phyloP scores from a whole-genome alignment of 1,140 invertebrate species.

The Rhopalosiphum maidis region DNA sequence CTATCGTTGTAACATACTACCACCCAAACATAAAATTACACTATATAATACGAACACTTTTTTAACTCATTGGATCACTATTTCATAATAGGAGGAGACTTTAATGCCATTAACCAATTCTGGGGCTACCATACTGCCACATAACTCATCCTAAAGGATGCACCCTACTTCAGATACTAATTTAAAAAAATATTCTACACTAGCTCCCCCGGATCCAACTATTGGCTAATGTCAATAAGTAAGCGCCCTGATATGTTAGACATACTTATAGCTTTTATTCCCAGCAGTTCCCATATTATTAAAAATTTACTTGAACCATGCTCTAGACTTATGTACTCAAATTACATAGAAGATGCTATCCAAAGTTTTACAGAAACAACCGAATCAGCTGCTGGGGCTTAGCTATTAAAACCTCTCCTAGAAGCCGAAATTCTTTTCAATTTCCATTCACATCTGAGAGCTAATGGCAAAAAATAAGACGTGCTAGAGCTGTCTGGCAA shows the following conservation, averaged over 20 bases:
- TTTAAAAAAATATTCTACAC: background rate
- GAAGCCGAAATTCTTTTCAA: background rate
- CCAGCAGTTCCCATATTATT: background rate
- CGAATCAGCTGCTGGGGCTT: background rate
- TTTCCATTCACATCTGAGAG: background rate
- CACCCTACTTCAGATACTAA: background rate
- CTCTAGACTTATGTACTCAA: background rate
- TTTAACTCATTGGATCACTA: background rate
- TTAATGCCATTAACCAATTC: background rate
- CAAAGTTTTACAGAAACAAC: background rate
- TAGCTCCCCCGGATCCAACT: background rate
- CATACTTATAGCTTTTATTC: conserved; percentile 25
- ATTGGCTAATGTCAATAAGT: background rate
- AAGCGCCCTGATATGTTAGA: conserved; percentile 9
- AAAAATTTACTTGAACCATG: conserved; percentile 30
- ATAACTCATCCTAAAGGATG: background rate
- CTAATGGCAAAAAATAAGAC: background rate
- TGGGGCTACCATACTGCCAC: background rate
- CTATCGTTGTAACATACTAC: background rate
- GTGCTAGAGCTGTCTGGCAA: background rate
- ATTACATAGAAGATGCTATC: background rate
- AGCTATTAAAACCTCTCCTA: background rate
- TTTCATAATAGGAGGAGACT: background rate
- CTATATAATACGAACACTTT: background rate
- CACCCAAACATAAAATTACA: conserved; percentile 18